Base-by-base conservation (phyloP, 1,140 invertebrate species). In the Zaprionus davidi region DNA sequence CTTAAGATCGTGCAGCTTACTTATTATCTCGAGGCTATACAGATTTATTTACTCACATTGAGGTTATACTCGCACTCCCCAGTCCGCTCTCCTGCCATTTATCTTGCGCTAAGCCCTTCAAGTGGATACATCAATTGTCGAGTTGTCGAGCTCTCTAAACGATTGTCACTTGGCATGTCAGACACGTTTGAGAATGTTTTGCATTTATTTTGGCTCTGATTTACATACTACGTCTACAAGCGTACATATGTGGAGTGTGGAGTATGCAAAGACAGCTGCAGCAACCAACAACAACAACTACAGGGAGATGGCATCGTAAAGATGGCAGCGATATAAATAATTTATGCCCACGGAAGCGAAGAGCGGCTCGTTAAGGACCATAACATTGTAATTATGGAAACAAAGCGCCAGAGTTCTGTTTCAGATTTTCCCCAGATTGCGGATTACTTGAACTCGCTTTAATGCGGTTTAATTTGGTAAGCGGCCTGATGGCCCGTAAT, bases 401-500 rank as follows among this genome's bases (percentile, higher is more conserved):
- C 26, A 55, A 53, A 49, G 56, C 44, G 12, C 36, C n/a, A 22
- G 20, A 65, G 20, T 53, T 38, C 9, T 36, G 59, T 41, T 46
- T 15, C 46, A 22, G 46, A 20, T 28, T 24, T 34, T 34, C 31
- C 64, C 17, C 49, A 49, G 53, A 72, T 41, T 75, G 51, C 56
- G 28, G 55, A 31, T 20, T 53, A 64, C 58, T 77, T 51, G 17
- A 51, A 22, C 46, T 51, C 46, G 46, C 46, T 51, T 51, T 24
- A 51, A 51, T 51, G 46, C 20, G 46, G 20, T 51, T 83, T 63
- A 75, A 70, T 82, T 74, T 56, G 53, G 58, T 71, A 77, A 73
- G 72, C 71, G 71, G 51, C 59, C 68, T 67, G 70, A 74, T 71
- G 74, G 82, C 70, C 60, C 46, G 65, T 84, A 85, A 85, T 86